Evolutionary conservation across 2,113 vertebrate species (phyloP).

Genomic region (Rhea americana): DNA sequence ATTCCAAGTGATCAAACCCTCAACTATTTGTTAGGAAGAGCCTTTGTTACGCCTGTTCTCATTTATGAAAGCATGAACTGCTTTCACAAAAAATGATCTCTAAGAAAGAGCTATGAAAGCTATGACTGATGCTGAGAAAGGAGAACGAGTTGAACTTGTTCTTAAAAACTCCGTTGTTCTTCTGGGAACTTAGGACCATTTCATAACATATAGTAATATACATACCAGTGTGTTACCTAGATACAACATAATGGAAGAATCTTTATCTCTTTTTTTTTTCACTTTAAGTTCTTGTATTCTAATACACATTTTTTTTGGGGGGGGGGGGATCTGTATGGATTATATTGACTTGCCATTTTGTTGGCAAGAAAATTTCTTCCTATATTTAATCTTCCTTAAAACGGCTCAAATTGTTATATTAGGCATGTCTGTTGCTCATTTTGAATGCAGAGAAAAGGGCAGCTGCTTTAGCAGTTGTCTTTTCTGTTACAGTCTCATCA

Average conservation of each 20-base stretch:
- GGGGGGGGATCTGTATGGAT: not conserved
- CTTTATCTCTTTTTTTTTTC: not conserved
- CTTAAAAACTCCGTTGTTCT: not conserved
- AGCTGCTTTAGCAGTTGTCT: constrained; percentile 52
- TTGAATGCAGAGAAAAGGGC: not conserved
- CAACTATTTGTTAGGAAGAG: not conserved
- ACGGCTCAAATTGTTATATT: not conserved
- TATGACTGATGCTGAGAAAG: constrained; percentile 8
- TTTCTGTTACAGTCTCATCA: constrained; percentile 28
- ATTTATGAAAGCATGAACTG: not conserved
- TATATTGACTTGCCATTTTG: not conserved
- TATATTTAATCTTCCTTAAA: constrained; percentile 46
- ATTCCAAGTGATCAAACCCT: not conserved
- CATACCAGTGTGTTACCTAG: not conserved
- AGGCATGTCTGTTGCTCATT: not conserved
- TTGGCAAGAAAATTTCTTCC: not conserved
- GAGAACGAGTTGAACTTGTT: constrained; percentile 35
- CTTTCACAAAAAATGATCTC: not conserved
- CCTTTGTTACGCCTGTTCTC: not conserved
- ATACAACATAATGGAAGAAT: not conserved
- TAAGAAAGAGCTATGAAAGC: not conserved
- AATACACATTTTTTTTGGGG: not conserved
- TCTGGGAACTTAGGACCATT: not conserved
- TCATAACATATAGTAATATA: not conserved
- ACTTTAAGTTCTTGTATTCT: not conserved